A percentile compares a stretch with the other conserved stretches of the same genome.
Conservation (phyloP, 2,888 invertebrate genomes). For the Pheosia gnoma region DNA sequence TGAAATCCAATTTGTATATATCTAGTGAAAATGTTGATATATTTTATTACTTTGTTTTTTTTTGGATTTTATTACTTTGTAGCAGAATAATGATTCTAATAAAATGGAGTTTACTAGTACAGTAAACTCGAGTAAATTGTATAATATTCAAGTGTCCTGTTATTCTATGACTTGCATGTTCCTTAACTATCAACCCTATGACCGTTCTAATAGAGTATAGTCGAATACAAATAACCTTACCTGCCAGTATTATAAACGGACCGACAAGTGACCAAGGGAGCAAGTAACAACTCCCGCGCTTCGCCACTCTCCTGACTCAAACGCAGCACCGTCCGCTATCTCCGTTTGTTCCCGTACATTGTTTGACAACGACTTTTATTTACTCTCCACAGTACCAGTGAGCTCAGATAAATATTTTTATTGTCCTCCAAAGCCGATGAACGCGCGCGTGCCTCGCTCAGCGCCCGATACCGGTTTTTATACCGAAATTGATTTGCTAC, state of each 20-base stretch:
- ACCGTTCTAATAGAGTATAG: too few species aligned
- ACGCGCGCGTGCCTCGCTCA: not conserved
- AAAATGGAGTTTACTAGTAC: too few species aligned
- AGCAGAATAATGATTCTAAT: too few species aligned
- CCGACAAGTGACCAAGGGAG: not conserved
- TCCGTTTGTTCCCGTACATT: conserved; percentile 4
- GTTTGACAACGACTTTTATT: not conserved
- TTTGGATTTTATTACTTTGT: too few species aligned
- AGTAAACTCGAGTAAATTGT: too few species aligned
- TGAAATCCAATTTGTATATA: not conserved
- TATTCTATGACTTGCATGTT: too few species aligned
- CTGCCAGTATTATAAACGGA: too few species aligned
- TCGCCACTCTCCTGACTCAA: not conserved
- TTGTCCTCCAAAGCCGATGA: not conserved
- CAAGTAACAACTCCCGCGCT: not conserved
- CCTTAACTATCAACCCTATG: too few species aligned
- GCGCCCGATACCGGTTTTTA: conserved; percentile 2
- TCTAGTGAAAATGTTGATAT: too few species aligned
- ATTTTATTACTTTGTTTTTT: too few species aligned
- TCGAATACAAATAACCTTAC: too few species aligned
- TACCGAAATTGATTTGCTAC: conserved; percentile 6
- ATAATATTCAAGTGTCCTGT: too few species aligned
- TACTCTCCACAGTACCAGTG: not conserved
- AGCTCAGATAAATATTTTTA: conserved; percentile 5
- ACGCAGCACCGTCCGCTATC: conserved; percentile 1